These are phyloP conservation scores for Ephestia elutella DNA, from an alignment of 1,140 invertebrate species.

Conservation along the genomic window DNA sequence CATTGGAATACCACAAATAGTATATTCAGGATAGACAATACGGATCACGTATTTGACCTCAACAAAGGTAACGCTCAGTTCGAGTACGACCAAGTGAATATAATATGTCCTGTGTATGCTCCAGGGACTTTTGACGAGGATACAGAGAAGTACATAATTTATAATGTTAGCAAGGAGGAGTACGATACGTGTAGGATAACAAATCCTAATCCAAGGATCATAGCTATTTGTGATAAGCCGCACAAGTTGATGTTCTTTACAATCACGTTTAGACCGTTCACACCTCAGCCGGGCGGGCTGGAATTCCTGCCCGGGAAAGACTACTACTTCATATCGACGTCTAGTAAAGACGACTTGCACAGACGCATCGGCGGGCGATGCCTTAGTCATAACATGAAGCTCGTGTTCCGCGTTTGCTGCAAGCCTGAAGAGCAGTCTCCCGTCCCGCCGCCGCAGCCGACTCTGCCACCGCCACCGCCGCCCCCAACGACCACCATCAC, in stretches of 20 bases:
- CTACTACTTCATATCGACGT: conserved; percentile 97
- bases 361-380: conserved; percentile 92
- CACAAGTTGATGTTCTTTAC: conserved; percentile 96
- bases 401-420: conserved; percentile 96
- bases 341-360: conserved; percentile 92
- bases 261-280: conserved; percentile 96
- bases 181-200: conserved; percentile 97
- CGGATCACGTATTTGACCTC: conserved; percentile 96
- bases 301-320: conserved; percentile 96
- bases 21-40: conserved; percentile 98
- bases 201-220: conserved; percentile 92
- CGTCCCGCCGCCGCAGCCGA: conserved; percentile 67
- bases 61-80: conserved; percentile 95
- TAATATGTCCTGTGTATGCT: conserved; percentile 94
- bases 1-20: conserved; percentile 90
- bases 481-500: conserved; percentile 69
- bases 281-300: conserved; percentile 93
- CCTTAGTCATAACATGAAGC: conserved; percentile 95
- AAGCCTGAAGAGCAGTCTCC: conserved; percentile 76
- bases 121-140: conserved; percentile 91
- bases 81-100: conserved; percentile 96
- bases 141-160: conserved; percentile 96
- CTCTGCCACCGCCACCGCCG: conserved; percentile 71
- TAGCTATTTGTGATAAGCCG: conserved; percentile 96
- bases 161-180: conserved; percentile 96